Evolutionary conservation across 1,140 invertebrate species (phyloP).

Genomic region (Caerostris extrusa): DNA sequence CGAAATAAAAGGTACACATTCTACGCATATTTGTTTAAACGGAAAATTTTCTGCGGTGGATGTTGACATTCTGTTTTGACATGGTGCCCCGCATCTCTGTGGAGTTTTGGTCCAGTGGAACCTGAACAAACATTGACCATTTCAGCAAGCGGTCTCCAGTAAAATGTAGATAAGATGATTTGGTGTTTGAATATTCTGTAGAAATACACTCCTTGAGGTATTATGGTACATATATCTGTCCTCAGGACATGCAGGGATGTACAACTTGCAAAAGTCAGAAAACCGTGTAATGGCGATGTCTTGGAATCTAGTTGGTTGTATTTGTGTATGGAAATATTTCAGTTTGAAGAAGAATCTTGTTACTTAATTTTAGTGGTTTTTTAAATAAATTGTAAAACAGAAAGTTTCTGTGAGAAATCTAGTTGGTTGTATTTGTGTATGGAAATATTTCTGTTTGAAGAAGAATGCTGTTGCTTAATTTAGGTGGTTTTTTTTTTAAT

Average conservation of each 20-base stretch:
- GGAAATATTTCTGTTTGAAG: background rate
- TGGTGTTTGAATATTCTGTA: slow-evolving; percentile 37
- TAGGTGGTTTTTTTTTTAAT: background rate
- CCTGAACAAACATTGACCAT: slow-evolving; percentile 44
- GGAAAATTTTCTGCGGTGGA: background rate
- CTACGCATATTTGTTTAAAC: slow-evolving; percentile 46
- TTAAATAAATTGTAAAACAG: no score
- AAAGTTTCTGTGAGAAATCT: no score
- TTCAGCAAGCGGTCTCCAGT: background rate
- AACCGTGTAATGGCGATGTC: background rate
- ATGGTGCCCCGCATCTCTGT: background rate
- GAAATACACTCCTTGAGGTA: background rate
- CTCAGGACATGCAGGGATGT: background rate
- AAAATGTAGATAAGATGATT: slow-evolving; percentile 11
- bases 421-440: background rate
- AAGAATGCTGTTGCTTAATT: background rate
- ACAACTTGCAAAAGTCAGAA: background rate
- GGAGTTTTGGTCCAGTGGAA: background rate
- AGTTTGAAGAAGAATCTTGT: background rate
- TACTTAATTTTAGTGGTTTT: background rate
- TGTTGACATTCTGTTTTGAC: slow-evolving; percentile 14
- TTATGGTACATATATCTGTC: background rate
- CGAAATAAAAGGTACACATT: slow-evolving; percentile 19
- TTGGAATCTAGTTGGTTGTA: background rate
- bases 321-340: background rate